phyloP scores from a whole-genome alignment of 1,140 invertebrate species.

The Platorchestia sp. region DNA sequence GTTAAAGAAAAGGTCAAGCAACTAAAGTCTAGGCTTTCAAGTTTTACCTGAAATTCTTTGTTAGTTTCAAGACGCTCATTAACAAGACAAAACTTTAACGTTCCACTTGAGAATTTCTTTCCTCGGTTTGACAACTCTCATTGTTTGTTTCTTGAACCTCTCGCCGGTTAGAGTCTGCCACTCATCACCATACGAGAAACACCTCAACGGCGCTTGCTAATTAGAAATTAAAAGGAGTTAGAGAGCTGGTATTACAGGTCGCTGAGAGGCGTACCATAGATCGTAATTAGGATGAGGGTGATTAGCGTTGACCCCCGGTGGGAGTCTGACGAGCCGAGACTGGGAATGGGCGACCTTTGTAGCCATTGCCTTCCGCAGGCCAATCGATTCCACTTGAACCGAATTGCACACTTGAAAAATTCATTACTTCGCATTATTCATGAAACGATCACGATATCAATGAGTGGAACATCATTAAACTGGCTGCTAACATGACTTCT shows the following conservation, averaged over 20 bases:
- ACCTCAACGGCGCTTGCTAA: not conserved
- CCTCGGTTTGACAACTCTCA: not conserved
- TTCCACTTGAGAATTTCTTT: not conserved
- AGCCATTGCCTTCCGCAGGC: not conserved
- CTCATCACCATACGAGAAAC: conserved; percentile 5
- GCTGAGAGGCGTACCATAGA: conserved; percentile 41
- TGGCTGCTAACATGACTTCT: too few species aligned
- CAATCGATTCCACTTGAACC: not conserved
- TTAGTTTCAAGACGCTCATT: not conserved
- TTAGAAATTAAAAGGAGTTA: conserved; percentile 29
- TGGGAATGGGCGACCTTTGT: not conserved
- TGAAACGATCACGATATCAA: not conserved
- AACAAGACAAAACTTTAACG: not conserved
- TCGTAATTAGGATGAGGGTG: conserved; percentile 39
- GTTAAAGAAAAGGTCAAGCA: not conserved
- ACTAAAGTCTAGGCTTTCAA: not conserved
- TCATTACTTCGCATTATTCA: not conserved
- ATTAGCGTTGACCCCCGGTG: conserved; percentile 42
- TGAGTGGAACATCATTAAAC: not conserved
- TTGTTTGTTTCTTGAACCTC: not conserved
- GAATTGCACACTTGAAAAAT: not conserved
- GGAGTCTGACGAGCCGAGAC: not conserved
- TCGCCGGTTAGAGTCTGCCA: not conserved
- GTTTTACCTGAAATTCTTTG: not conserved
- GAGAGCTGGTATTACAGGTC: conserved; percentile 21